Conservation (phyloP, 2,797 vertebrate species). For the Morelia viridis region DNA sequence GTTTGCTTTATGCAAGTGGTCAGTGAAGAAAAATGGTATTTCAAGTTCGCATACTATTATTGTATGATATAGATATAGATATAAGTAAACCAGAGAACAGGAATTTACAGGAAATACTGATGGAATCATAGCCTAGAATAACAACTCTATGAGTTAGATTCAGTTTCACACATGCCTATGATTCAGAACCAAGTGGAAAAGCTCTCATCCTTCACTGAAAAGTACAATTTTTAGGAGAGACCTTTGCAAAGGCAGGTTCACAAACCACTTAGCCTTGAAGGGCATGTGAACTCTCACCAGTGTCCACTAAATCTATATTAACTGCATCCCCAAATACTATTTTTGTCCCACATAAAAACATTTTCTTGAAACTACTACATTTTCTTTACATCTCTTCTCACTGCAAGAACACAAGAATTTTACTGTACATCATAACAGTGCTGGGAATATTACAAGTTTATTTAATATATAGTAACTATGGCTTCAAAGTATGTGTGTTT, state of each 20-base stretch:
- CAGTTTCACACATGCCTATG: background rate
- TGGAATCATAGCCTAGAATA: background rate
- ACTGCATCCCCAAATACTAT: background rate
- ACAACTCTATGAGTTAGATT: background rate
- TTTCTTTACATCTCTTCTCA: background rate
- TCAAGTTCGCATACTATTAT: background rate
- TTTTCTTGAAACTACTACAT: background rate
- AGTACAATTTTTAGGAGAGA: background rate
- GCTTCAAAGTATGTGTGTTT: background rate
- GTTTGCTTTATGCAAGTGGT: background rate
- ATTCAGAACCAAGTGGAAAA: background rate
- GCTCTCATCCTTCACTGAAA: background rate
- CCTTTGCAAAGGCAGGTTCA: background rate
- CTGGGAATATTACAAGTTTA: background rate
- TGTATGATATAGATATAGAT: too few relatives aligned
- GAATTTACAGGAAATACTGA: background rate
- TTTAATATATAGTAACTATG: background rate
- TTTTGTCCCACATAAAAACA: background rate
- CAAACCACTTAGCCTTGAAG: background rate
- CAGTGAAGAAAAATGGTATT: background rate
- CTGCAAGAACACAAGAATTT: background rate
- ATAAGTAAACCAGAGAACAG: background rate
- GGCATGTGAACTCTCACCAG: background rate
- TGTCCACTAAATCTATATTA: background rate
- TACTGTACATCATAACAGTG: background rate